These are phyloP conservation scores for Conus canariensis DNA, from an alignment of 2,888 invertebrate genomes.

Conservation along the genomic window DNA sequence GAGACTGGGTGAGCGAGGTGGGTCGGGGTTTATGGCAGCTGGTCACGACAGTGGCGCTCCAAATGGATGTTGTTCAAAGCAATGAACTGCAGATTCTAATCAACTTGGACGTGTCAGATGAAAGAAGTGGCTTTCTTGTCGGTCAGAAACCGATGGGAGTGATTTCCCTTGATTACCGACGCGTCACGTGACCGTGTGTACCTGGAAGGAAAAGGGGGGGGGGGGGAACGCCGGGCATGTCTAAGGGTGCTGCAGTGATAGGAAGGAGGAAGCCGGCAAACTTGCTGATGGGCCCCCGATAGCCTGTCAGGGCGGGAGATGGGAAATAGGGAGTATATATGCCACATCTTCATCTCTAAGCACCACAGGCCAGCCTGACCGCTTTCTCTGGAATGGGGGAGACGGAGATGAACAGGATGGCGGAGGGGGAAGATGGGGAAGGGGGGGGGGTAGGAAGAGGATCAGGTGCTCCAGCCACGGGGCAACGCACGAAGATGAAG, in stretches of 20 bases:
- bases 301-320: not conserved
- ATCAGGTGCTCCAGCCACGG: too few species aligned
- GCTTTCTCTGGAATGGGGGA: not conserved
- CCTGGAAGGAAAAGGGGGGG: not conserved
- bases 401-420: not conserved
- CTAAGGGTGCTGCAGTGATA: not conserved
- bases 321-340: not conserved
- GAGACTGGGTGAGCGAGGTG: constrained; percentile 30
- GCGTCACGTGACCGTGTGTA: not conserved
- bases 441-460: not conserved
- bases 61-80: not conserved
- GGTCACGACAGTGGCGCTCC: constrained; percentile 13
- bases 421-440: not conserved
- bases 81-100: constrained; percentile 14
- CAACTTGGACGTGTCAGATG: constrained; percentile 27
- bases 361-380: not conserved
- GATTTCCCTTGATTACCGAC: constrained; percentile 4
- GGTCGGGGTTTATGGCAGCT: not conserved
- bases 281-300: not conserved
- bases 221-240: not conserved
- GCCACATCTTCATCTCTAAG: constrained; percentile 32
- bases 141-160: constrained; percentile 6
- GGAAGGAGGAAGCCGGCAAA: not conserved
- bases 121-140: not conserved
- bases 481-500: not conserved